These are phyloP conservation scores for Osmoderma eremita DNA, from an alignment of 2,888 invertebrate genomes.

Conservation along the genomic window DNA sequence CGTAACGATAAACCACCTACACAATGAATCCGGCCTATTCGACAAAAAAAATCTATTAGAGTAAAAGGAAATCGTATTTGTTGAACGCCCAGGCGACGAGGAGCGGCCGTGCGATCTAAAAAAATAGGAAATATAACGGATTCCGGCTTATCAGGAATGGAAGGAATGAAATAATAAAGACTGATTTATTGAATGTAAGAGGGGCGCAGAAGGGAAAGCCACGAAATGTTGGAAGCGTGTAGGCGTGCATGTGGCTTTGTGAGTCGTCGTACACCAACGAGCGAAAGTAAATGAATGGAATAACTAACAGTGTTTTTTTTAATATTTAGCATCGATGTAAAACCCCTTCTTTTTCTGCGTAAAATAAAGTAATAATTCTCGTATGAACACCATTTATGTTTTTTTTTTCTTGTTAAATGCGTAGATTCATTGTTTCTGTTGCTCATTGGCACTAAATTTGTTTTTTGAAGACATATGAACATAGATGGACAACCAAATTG, in stretches of 20 bases:
- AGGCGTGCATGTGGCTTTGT: conserved; percentile 8
- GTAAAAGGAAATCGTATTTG: conserved; percentile 38
- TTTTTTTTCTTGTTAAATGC: too few relatives aligned
- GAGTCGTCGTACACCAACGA: conserved; percentile 4
- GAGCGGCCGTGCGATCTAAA: conserved; percentile 28
- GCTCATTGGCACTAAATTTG: too few relatives aligned
- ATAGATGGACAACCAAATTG: too few relatives aligned
- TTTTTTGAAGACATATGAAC: too few relatives aligned
- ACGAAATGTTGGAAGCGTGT: not conserved
- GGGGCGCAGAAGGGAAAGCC: conserved; percentile 13
- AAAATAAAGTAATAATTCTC: too few relatives aligned
- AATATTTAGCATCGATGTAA: too few relatives aligned
- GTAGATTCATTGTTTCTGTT: too few relatives aligned
- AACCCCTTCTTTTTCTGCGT: too few relatives aligned
- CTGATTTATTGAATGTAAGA: conserved; percentile 41
- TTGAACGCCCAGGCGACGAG: conserved; percentile 21
- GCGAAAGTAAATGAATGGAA: conserved; percentile 1
- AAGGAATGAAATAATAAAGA: conserved; percentile 41
- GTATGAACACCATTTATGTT: too few relatives aligned
- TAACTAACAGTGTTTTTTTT: not conserved
- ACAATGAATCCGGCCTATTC: conserved; percentile 25
- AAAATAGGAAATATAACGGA: conserved; percentile 37
- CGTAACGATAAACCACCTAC: conserved; percentile 20
- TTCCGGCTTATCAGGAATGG: conserved; percentile 39
- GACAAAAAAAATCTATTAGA: conserved; percentile 31